Evolutionary conservation across 2,797 vertebrate species (phyloP), one percentile per base, ranked within the genome.

Genomic region (Poeciliopsis paucimaculata): DNA sequence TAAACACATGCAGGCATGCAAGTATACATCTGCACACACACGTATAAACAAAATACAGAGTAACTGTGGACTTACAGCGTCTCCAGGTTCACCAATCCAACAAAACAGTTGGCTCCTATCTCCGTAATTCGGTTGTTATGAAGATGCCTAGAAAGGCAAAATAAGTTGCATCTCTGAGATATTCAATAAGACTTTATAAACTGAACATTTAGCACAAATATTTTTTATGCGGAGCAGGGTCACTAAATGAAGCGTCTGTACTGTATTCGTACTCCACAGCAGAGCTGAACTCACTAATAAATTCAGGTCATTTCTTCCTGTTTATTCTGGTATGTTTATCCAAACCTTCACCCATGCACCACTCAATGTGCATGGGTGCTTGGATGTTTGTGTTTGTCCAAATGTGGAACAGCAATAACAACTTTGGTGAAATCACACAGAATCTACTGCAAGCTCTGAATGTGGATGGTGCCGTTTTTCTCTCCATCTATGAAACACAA

Each of bases 111-210:
- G 77, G 94, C 96, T 84, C 96, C 96, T 71, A 99, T 96, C 72
- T 95, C 96, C 87, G 97, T 97, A 88, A 99, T 98, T 94, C 97
- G 97, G 94, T 99, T 99, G 93, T 99, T 99, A 91, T 99, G 98
- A 88, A 99, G 97, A 94, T 99, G 98, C 75, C 98, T 99, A 82
- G 71, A 84, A 74, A 89, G 85, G 60, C 57, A 51, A 82, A 71
- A 64, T 13, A n/a, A 46, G 20, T 68, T 87, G 78, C 16, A 49
- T 51, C 4, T 73, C 28, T 55, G 45, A 79, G 31, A 77, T 51
- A 12, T 41, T 77, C 6, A 79, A 26, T 36, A 0, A 39, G 18
- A 66, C 31, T 41, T 68, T 26, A 11, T 5, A 41, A 68, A 64
- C 60, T 75, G 16, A 80, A 81, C 73, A 75, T 3, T 4, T 72